phyloP scores from a whole-genome alignment of 2,113 vertebrate species.

The Pelobates fuscus region DNA sequence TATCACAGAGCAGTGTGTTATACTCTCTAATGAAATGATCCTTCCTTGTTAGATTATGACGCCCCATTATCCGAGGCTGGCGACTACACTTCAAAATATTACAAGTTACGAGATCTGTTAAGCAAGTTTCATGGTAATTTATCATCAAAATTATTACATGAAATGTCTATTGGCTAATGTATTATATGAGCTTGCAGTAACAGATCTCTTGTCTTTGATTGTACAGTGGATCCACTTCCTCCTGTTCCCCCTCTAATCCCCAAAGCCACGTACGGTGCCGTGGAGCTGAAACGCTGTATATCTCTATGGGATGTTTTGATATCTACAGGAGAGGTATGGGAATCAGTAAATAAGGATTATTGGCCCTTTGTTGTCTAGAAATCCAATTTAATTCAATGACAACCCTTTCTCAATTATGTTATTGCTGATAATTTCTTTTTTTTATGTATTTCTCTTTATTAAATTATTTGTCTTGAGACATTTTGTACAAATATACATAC shows the following conservation, averaged over 20 bases:
- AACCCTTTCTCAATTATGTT: no score
- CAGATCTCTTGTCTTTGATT: not conserved
- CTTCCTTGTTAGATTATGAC: conserved; percentile 84
- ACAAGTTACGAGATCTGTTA: conserved; percentile 81
- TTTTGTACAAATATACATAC: no score
- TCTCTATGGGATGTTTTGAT: conserved; percentile 83
- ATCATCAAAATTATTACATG: not conserved
- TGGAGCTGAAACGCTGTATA: conserved; percentile 71
- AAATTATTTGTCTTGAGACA: no score
- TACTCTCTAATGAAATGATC: not conserved
- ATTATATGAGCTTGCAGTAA: not conserved
- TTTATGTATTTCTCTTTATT: no score
- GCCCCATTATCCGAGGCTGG: conserved; percentile 90
- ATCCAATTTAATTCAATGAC: no score
- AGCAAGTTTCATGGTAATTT: conserved; percentile 73
- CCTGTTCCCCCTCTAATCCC: conserved; percentile 62
- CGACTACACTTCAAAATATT: conserved; percentile 90
- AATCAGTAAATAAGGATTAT: not conserved
- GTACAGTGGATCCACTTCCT: conserved; percentile 63
- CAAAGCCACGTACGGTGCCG: conserved; percentile 63
- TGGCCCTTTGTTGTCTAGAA: no score
- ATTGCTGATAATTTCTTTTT: no score
- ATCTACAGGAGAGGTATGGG: conserved; percentile 67
- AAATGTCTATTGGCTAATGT: not conserved
- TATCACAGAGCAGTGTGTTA: no score